Conservation (phyloP, 2,888 invertebrate species). For the Cryptops parisi region DNA sequence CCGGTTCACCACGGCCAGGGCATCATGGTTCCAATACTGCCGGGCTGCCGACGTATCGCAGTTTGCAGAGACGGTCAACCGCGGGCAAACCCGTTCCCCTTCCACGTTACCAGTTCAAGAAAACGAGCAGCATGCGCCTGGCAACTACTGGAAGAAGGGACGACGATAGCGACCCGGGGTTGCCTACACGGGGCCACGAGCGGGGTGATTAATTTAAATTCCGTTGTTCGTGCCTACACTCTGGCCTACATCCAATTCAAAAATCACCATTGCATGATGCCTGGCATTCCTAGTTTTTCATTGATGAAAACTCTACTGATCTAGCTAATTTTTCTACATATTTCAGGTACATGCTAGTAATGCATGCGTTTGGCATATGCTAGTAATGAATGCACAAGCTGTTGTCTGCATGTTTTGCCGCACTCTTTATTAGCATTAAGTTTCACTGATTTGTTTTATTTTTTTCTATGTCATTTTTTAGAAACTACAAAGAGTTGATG, state of each 20-base stretch:
- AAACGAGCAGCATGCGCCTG: constrained; percentile 12
- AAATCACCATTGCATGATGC: no score
- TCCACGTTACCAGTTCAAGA: constrained; percentile 13
- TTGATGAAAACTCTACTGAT: no score
- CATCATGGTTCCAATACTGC: constrained; percentile 15
- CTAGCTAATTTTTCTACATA: no score
- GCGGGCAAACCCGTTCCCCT: constrained; percentile 13
- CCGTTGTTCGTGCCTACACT: background rate
- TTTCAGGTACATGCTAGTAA: no score
- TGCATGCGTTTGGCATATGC: no score
- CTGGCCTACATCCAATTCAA: background rate
- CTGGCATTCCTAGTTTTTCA: no score
- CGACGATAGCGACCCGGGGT: constrained; percentile 13
- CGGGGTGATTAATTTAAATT: constrained; percentile 11
- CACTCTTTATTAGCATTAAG: no score
- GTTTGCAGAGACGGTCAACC: constrained; percentile 12
- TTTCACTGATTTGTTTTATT: no score
- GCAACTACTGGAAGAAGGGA: background rate
- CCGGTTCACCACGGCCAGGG: constrained; percentile 18
- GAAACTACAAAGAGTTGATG: no score
- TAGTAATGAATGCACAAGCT: no score
- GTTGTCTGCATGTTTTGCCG: no score
- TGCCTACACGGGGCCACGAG: constrained; percentile 13
- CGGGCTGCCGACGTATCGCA: constrained; percentile 12
- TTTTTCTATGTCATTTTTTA: no score